Evolutionary conservation across 1,140 invertebrate species (phyloP).

Genomic region (Sycobia sp.): DNA sequence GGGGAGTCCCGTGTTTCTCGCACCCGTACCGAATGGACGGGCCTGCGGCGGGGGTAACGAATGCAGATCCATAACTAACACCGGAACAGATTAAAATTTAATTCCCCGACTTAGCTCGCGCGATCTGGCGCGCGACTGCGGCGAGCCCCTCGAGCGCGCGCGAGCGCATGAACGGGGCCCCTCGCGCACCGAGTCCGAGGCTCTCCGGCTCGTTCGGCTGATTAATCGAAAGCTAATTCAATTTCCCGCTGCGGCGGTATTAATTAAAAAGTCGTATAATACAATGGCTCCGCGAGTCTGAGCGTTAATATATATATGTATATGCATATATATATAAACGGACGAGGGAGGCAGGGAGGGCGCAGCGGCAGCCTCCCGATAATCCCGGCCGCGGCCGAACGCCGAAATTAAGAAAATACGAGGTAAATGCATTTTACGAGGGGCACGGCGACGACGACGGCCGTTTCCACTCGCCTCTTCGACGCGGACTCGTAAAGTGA

Average conservation of each 20-base stretch:
- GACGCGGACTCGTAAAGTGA: slow-evolving; percentile 26
- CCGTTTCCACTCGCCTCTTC: slow-evolving; percentile 2
- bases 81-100: slow-evolving; percentile 51
- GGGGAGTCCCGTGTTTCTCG: background rate
- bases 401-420: slow-evolving; percentile 33
- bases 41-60: slow-evolving; percentile 35
- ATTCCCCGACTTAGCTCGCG: slow-evolving; percentile 45
- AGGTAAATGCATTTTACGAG: slow-evolving; percentile 30
- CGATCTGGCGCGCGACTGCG: slow-evolving; percentile 1
- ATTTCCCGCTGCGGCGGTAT: slow-evolving; percentile 46
- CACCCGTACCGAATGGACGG: too few relatives aligned
- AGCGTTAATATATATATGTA: background rate
- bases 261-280: slow-evolving; percentile 50
- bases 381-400: slow-evolving; percentile 13
- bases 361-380: slow-evolving; percentile 5
- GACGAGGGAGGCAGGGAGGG: too few relatives aligned
- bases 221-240: slow-evolving; percentile 58
- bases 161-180: background rate
- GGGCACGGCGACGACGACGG: background rate
- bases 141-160: background rate
- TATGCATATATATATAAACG: too few relatives aligned
- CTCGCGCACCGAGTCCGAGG: too few relatives aligned
- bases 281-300: slow-evolving; percentile 8
- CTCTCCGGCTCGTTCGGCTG: slow-evolving; percentile 29
- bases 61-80: slow-evolving; percentile 51